A percentile compares a stretch with the other conserved stretches of the same genome.
phyloP scores from a whole-genome alignment of 1,140 invertebrate genomes.

The Drosophila kurseongensis region DNA sequence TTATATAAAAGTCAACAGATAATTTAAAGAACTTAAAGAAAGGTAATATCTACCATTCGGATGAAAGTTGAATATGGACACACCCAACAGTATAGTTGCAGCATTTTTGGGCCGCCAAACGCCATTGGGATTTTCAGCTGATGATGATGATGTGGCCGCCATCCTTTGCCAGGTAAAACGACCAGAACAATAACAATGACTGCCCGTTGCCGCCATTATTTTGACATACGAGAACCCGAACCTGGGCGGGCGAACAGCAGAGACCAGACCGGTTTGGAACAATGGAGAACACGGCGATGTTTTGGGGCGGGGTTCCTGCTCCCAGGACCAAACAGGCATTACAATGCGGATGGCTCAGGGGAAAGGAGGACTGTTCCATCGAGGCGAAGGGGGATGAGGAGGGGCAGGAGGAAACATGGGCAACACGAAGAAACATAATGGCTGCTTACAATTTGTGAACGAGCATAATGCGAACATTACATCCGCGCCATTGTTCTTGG shows the following conservation, averaged over 20 bases:
- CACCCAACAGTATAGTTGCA: not conserved
- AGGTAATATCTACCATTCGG: no score
- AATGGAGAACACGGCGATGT: conserved; percentile 67
- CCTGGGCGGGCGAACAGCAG: conserved; percentile 12
- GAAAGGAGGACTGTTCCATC: no score
- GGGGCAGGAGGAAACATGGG: conserved; percentile 48
- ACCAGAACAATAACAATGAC: conserved; percentile 59
- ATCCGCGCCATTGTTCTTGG: conserved; percentile 80
- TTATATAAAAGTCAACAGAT: not conserved
- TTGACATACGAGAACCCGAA: conserved; percentile 71
- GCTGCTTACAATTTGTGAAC: conserved; percentile 83
- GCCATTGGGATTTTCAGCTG: conserved; percentile 12
- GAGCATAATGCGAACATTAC: conserved; percentile 83
- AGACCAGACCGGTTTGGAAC: conserved; percentile 33
- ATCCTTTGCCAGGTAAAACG: conserved; percentile 28
- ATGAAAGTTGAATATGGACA: not conserved
- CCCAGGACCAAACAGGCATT: conserved; percentile 46
- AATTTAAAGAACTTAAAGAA: not conserved
- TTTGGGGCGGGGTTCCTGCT: conserved; percentile 40
- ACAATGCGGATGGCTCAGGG: conserved; percentile 49
- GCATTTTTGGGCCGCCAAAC: not conserved
- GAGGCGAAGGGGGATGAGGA: not conserved
- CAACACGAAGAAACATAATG: conserved; percentile 83
- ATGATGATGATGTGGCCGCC: conserved; percentile 37
- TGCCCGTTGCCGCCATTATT: conserved; percentile 64